These are phyloP conservation scores for Drosophila falleni DNA, from an alignment of 2,888 invertebrate genomes.

Conservation along the genomic window DNA sequence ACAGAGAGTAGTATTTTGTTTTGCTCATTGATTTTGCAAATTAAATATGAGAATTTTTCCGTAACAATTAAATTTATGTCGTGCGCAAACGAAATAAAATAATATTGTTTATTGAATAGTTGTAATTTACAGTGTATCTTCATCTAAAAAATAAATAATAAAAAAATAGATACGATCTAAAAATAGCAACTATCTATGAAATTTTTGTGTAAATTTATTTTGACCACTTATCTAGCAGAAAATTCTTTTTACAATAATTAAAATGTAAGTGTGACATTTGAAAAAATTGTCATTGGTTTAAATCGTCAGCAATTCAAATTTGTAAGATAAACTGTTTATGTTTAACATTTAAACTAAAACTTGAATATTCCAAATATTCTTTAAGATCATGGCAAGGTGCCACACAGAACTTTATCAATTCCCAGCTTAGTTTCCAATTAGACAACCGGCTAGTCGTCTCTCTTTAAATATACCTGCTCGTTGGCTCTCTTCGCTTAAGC, in stretches of 20 bases:
- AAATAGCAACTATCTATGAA: no score
- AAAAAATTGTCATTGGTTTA: neutral
- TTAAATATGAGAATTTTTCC: constrained; percentile 26
- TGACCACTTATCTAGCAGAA: neutral
- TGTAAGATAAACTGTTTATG: neutral
- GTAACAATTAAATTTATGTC: no score
- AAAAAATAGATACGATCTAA: no score
- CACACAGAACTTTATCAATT: neutral
- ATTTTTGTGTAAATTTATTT: no score
- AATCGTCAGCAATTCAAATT: neutral
- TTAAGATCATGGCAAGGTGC: neutral
- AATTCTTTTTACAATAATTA: neutral
- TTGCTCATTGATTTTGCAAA: constrained; percentile 10
- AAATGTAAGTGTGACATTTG: neutral
- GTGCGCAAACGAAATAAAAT: no score
- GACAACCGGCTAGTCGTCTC: neutral
- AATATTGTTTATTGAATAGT: no score
- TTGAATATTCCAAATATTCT: neutral
- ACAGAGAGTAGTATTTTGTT: constrained; percentile 5
- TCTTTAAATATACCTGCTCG: neutral
- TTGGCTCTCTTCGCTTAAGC: constrained; percentile 7
- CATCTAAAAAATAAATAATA: no score
- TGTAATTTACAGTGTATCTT: no score
- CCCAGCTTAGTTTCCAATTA: constrained; percentile 1
- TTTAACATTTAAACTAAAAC: no score